Percentiles rank a stretch among this genome's conserved stretches.
Evolutionary conservation across 2,888 invertebrate species (phyloP).

Genomic region (Troglohyphantes excavatus): DNA sequence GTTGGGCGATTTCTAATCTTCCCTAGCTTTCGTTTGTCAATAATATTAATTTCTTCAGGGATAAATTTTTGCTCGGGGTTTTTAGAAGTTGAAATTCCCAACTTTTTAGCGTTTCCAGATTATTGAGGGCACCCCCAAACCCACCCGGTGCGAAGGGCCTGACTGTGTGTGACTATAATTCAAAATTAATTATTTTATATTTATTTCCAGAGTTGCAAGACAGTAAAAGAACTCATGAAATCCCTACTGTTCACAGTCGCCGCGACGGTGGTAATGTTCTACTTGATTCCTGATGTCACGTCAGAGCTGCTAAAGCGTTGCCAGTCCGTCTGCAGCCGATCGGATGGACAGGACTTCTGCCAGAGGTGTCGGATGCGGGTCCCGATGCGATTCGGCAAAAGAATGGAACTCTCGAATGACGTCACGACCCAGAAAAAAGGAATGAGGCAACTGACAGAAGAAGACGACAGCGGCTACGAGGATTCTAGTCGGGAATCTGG

Average conservation of each 20-base stretch:
- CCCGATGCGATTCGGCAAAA: constrained; percentile 78
- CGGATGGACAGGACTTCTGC: constrained; percentile 77
- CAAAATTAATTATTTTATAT: no score
- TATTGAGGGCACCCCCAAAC: no score
- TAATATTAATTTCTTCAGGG: no score
- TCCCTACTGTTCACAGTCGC: constrained; percentile 18
- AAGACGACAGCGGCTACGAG: constrained; percentile 36
- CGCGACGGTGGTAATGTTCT: constrained; percentile 10
- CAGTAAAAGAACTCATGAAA: constrained; percentile 20
- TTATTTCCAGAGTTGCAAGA: neutral
- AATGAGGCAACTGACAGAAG: constrained; percentile 7
- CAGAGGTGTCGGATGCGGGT: constrained; percentile 77
- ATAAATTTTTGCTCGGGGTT: no score
- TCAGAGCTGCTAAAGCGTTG: constrained; percentile 62
- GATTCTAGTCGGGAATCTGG: neutral
- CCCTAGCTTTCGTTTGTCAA: no score
- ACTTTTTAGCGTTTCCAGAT: no score
- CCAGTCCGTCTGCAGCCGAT: constrained; percentile 76
- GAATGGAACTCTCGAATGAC: constrained; percentile 15
- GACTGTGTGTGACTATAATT: no score
- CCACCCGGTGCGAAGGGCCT: no score
- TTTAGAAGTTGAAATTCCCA: no score
- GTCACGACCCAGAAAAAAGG: constrained; percentile 5
- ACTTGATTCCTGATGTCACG: constrained; percentile 22
- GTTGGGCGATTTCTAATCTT: no score